Conservation (phyloP, 2,113 vertebrate genomes). For the Kobus ellipsiprymnus region DNA sequence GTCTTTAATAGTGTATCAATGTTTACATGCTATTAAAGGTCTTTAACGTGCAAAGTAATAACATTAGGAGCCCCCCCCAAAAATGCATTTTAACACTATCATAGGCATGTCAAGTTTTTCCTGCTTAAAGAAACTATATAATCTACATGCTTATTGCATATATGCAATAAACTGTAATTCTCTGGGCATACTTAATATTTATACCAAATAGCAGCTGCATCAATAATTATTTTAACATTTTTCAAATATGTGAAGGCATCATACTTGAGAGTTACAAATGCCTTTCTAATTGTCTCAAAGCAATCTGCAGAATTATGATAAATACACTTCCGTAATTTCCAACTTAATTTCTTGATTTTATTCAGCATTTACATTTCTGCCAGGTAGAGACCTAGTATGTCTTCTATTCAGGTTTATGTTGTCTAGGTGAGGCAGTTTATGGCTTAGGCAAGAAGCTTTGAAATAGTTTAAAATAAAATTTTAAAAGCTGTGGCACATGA, state of each 20-base stretch:
- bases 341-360: constrained; percentile 26
- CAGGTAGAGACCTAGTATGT: constrained; percentile 14
- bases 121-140: constrained; percentile 58
- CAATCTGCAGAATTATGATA: constrained; percentile 37
- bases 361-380: constrained; percentile 23
- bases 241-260: constrained; percentile 72
- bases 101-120: constrained; percentile 3
- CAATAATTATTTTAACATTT: constrained; percentile 7
- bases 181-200: constrained; percentile 20
- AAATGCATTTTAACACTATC: constrained; percentile 15
- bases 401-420: constrained; percentile 1
- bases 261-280: constrained; percentile 35
- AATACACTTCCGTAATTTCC: constrained; percentile 17
- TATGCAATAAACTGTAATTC: constrained; percentile 30
- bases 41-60: constrained; percentile 34
- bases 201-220: constrained; percentile 38
- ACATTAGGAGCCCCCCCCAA: neutral
- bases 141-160: constrained; percentile 50
- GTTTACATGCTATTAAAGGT: constrained; percentile 32
- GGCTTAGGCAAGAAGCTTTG: constrained; percentile 2
- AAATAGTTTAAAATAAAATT: constrained; percentile 37
- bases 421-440: constrained; percentile 48
- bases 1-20: constrained; percentile 25
- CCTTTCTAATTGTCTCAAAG: constrained; percentile 38
- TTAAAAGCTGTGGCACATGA: constrained; percentile 46